These are phyloP conservation scores for Stichodactyla helianthus DNA, from an alignment of 64 coral and sea anemone species.

Conservation along the genomic window DNA sequence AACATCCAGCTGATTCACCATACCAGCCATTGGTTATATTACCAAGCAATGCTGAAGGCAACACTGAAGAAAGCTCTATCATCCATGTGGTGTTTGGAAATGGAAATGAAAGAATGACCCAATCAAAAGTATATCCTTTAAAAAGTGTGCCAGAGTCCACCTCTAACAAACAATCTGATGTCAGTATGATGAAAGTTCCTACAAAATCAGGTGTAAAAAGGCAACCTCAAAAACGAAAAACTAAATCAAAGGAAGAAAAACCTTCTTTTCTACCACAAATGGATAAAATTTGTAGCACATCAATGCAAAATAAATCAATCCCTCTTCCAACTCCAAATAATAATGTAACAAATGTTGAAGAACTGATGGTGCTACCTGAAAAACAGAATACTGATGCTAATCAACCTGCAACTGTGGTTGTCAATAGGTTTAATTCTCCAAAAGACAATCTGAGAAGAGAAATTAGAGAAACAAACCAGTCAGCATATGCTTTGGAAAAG, in stretches of 20 bases:
- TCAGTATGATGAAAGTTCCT: not conserved
- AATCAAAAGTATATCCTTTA: not conserved
- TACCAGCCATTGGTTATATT: not conserved
- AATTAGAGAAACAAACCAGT: not conserved
- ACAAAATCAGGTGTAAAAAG: not conserved
- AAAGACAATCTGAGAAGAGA: not conserved
- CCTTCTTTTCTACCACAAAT: not conserved
- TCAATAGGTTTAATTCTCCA: not conserved
- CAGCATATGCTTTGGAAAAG: conserved; percentile 3
- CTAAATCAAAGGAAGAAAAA: not conserved
- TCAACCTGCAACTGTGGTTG: too few species aligned
- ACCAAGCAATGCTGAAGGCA: not conserved
- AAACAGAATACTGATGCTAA: not conserved
- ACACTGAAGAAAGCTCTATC: not conserved
- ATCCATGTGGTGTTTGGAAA: not conserved
- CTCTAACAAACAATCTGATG: not conserved
- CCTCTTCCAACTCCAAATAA: not conserved
- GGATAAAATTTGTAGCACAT: not conserved
- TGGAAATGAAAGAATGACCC: not conserved
- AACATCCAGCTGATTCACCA: not conserved
- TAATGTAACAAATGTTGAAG: not conserved
- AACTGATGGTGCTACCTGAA: not conserved
- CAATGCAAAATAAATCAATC: not conserved
- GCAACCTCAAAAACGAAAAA: not conserved
- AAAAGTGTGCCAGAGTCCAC: not conserved